Conservation (phyloP, 2,797 vertebrate genomes). For the Ptychadena robeensis region DNA sequence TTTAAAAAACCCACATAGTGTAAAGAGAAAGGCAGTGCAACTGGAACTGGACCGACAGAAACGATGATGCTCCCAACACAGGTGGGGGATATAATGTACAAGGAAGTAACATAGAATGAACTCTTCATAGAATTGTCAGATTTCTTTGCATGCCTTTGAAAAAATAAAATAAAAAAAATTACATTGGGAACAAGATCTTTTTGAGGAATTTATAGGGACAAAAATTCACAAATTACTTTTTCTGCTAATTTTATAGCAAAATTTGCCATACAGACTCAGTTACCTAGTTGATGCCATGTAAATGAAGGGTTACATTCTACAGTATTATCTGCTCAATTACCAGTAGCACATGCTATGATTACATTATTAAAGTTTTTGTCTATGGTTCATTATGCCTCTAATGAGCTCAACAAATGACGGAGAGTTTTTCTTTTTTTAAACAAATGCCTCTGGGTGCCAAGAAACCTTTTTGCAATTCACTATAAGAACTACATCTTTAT, state of each 20-base stretch:
- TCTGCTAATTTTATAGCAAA: neutral
- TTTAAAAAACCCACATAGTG: too few species aligned
- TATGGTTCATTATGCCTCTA: conserved; percentile 22
- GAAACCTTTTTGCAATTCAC: neutral
- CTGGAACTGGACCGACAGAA: neutral
- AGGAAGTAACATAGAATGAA: neutral
- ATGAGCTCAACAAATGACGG: conserved; percentile 28
- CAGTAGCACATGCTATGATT: conserved; percentile 25
- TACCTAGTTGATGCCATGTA: neutral
- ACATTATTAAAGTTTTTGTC: conserved; percentile 21
- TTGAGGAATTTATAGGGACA: neutral
- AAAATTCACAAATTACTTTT: conserved; percentile 21
- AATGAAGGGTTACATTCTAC: neutral
- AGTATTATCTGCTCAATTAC: conserved; percentile 39
- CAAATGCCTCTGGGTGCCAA: neutral
- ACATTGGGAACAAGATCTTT: neutral
- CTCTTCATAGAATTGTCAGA: neutral
- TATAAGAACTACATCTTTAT: too few species aligned
- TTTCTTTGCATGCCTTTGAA: neutral
- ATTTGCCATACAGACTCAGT: neutral
- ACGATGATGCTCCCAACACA: neutral
- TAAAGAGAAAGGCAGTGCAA: neutral
- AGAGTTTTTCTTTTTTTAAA: neutral
- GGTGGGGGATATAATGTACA: neutral
- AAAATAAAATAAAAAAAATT: too few species aligned